Percentiles rank a stretch among this genome's conserved stretches.
Conservation (phyloP, 2,888 invertebrate species). For the Stratiomys singularior region DNA sequence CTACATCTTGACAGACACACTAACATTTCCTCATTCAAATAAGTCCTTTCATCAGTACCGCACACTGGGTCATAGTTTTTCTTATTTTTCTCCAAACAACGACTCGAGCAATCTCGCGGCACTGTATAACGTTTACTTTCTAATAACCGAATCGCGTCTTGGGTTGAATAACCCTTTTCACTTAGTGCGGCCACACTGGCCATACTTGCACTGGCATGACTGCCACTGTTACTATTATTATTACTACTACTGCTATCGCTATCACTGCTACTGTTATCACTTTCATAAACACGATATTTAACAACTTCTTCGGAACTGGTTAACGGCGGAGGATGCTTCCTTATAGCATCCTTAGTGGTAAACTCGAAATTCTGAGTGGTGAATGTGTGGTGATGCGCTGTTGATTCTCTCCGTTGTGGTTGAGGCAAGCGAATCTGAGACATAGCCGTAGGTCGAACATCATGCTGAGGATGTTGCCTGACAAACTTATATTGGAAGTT, state of each 20-base stretch:
- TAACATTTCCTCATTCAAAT: conserved; percentile 59
- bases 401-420: background rate
- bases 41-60: conserved; percentile 60
- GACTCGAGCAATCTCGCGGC: conserved; percentile 39
- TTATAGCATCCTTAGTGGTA: conserved; percentile 26
- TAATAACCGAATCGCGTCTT: conserved; percentile 25
- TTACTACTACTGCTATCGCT: background rate
- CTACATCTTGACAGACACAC: conserved; percentile 23
- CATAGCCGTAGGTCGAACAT: background rate
- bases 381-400: background rate
- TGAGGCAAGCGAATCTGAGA: background rate
- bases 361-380: conserved; percentile 25
- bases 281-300: conserved; percentile 23
- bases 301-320: background rate
- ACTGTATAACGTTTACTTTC: conserved; percentile 39
- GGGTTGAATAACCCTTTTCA: conserved; percentile 15
- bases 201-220: background rate
- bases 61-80: conserved; percentile 62
- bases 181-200: background rate
- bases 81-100: conserved; percentile 23
- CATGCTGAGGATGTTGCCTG: background rate
- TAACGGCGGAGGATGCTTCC: background rate
- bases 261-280: conserved; percentile 4
- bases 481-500: background rate
- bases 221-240: background rate